Percentiles rank a stretch among this genome's conserved stretches.
These are phyloP conservation scores for Laterallus jamaicensis DNA, from an alignment of 2,113 vertebrate genomes.

Conservation along the genomic window DNA sequence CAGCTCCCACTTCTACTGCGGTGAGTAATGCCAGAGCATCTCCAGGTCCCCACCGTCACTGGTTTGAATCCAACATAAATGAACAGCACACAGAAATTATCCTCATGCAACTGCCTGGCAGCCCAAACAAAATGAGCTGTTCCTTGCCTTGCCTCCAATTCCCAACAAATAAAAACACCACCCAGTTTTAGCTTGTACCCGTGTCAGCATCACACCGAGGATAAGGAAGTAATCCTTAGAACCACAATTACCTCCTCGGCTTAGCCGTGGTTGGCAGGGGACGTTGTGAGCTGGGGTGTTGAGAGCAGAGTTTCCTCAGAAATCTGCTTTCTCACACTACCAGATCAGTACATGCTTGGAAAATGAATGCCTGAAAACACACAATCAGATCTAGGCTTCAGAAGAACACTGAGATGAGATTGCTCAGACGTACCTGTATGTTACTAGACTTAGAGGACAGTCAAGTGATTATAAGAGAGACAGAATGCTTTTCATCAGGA, in stretches of 20 bases:
- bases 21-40: neutral
- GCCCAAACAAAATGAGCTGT: slow-evolving; percentile 14
- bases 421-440: neutral
- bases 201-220: neutral
- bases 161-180: neutral
- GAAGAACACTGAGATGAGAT: neutral
- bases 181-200: neutral
- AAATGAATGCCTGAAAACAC: neutral
- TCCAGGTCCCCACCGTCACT: neutral
- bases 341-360: neutral
- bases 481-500: neutral
- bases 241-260: neutral
- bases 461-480: neutral
- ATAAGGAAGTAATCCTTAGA: neutral
- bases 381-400: neutral
- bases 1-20: neutral
- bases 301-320: neutral
- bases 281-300: neutral
- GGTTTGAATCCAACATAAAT: slow-evolving; percentile 5
- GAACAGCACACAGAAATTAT: slow-evolving; percentile 5
- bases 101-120: neutral
- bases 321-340: neutral
- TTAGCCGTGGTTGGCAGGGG: neutral
- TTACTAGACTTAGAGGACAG: neutral
- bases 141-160: neutral